phyloP scores from a whole-genome alignment of 2,797 vertebrate species.

The Dendrocincla fuliginosa region DNA sequence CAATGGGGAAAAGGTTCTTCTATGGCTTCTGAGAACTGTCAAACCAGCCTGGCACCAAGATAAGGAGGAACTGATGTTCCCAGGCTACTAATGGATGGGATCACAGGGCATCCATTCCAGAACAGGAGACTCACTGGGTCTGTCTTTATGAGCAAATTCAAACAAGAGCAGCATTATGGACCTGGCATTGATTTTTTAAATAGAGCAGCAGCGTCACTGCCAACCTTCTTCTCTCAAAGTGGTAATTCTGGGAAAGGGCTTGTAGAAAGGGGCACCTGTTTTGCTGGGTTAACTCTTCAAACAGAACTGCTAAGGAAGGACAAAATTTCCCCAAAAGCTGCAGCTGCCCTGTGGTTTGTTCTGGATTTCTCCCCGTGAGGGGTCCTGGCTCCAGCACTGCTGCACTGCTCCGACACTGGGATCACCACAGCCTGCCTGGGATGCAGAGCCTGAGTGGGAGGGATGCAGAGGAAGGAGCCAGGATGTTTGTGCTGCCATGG shows the following conservation, averaged over 20 bases:
- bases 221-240: not conserved
- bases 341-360: not conserved
- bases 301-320: not conserved
- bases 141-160: not conserved
- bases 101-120: fast-evolving
- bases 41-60: not conserved
- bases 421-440: fast-evolving
- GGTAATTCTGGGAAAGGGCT: not conserved
- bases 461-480: not conserved
- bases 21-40: not conserved
- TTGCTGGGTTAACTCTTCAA: not conserved
- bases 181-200: not conserved
- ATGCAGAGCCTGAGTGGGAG: fast-evolving
- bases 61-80: not conserved
- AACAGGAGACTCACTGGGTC: not conserved
- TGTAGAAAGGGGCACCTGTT: fast-evolving
- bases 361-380: not conserved
- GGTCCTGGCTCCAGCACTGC: not conserved
- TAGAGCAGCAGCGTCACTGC: not conserved
- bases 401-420: not conserved
- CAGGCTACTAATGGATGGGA: fast-evolving
- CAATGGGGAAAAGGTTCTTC: not conserved
- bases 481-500: fast-evolving
- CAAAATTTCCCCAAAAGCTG: not conserved
- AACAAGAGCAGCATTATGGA: not conserved